Conservation (phyloP, 2,797 vertebrate species). For the Gadopsis bispinosus region DNA sequence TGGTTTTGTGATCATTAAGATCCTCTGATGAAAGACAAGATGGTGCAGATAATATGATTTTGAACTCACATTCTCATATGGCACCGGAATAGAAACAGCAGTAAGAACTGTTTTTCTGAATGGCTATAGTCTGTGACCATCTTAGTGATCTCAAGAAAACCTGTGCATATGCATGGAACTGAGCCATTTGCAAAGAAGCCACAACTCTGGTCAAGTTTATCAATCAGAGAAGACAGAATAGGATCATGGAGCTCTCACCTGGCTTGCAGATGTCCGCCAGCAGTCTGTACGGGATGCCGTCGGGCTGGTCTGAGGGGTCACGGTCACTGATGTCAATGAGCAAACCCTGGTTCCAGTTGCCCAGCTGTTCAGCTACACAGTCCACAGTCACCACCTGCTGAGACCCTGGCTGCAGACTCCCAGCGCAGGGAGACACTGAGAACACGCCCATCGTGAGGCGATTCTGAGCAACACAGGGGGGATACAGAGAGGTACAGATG, state of each 20-base stretch:
- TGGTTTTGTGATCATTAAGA: neutral
- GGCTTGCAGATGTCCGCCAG: constrained; percentile 88
- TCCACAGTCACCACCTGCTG: constrained; percentile 88
- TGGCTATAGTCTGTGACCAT: neutral
- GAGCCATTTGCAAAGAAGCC: neutral
- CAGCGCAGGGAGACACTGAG: constrained; percentile 86
- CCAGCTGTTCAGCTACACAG: constrained; percentile 87
- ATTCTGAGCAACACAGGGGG: constrained; percentile 71
- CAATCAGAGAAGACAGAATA: neutral
- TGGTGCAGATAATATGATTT: neutral
- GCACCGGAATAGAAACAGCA: neutral
- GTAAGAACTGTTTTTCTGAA: neutral
- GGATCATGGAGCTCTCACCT: constrained; percentile 78
- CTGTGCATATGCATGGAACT: neutral
- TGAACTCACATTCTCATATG: neutral
- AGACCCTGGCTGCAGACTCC: constrained; percentile 79
- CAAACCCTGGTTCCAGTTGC: constrained; percentile 85
- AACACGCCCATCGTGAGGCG: constrained; percentile 87
- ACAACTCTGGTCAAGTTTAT: neutral
- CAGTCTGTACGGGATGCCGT: constrained; percentile 86
- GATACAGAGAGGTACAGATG: neutral
- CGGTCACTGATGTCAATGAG: constrained; percentile 88
- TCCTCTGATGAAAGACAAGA: neutral
- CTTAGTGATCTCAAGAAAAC: constrained; percentile 1
- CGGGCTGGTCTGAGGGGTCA: constrained; percentile 86